phyloP scores from a whole-genome alignment of 2,888 invertebrate species.

The Leuctra nigra region DNA sequence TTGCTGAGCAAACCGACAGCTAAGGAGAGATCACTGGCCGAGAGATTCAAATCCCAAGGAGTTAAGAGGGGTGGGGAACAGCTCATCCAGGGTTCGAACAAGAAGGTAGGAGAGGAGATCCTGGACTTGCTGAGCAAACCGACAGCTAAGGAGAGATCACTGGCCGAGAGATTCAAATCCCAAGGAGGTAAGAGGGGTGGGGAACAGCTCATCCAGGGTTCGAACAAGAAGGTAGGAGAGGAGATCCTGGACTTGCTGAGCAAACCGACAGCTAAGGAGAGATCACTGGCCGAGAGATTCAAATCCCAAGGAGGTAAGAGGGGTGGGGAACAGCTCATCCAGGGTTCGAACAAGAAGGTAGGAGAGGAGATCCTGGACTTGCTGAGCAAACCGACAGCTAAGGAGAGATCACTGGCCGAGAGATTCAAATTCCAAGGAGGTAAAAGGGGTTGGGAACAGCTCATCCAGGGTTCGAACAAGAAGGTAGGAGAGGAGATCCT shows the following conservation, averaged over 20 bases:
- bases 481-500: constrained; percentile 94
- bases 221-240: constrained; percentile 91
- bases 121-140: constrained; percentile 88
- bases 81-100: too few species aligned
- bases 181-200: constrained; percentile 83
- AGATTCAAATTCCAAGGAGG: constrained; percentile 94
- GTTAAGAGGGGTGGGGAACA: too few species aligned
- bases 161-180: constrained; percentile 94
- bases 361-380: constrained; percentile 94
- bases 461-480: too few species aligned
- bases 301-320: constrained; percentile 85
- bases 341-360: constrained; percentile 88
- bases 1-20: constrained; percentile 92
- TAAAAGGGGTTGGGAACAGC: too few species aligned
- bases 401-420: constrained; percentile 91
- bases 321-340: too few species aligned
- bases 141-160: constrained; percentile 89
- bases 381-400: constrained; percentile 91
- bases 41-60: constrained; percentile 93
- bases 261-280: constrained; percentile 94
- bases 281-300: constrained; percentile 91
- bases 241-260: constrained; percentile 91
- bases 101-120: constrained; percentile 93
- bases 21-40: constrained; percentile 91
- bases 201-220: too few species aligned